Conservation (phyloP, 2,797 vertebrate genomes). For the Macropus fuliginosus region DNA sequence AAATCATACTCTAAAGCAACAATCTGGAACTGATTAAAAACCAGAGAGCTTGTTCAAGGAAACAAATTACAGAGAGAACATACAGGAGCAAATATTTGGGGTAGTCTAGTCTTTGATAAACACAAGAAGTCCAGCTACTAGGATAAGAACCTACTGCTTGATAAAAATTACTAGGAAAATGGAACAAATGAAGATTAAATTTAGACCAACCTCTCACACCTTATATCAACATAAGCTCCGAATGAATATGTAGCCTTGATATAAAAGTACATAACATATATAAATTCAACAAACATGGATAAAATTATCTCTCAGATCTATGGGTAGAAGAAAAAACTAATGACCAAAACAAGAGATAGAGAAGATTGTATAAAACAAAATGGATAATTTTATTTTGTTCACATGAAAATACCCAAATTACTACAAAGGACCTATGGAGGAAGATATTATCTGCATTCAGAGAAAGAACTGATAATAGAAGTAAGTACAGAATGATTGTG, state of each 20-base stretch:
- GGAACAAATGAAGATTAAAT: background rate
- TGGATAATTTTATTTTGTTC: background rate
- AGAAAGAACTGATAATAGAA: too few relatives aligned
- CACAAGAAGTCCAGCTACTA: too few relatives aligned
- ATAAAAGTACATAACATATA: background rate
- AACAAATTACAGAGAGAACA: background rate
- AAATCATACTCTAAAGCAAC: background rate
- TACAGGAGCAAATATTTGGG: background rate
- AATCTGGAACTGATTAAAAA: background rate
- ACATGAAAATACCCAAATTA: background rate
- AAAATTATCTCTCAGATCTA: background rate
- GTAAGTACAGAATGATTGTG: too few relatives aligned
- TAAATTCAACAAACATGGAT: background rate
- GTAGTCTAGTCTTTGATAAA: background rate
- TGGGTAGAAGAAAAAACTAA: background rate
- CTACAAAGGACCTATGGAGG: too few relatives aligned
- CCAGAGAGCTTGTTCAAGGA: background rate
- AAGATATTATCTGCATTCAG: too few relatives aligned
- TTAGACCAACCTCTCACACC: background rate
- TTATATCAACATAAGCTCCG: background rate
- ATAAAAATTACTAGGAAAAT: background rate
- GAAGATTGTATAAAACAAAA: background rate
- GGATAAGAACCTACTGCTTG: background rate
- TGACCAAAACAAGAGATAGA: background rate
- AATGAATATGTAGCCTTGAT: background rate